Evolutionary conservation across 2,888 invertebrate genomes (phyloP).

Genomic region (Drosophila mayaguana): DNA sequence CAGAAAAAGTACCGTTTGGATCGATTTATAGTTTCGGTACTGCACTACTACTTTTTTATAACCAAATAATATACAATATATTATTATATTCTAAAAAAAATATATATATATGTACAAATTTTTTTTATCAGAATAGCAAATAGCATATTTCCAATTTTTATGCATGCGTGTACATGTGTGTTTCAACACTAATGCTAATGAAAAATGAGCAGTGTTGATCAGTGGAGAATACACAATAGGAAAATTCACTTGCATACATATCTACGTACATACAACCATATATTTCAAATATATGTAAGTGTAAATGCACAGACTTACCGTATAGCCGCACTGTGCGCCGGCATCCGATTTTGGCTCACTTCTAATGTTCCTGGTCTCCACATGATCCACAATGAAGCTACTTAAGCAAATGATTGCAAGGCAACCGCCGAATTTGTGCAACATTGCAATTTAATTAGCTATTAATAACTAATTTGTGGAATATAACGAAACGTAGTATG

Average conservation of each 20-base stretch:
- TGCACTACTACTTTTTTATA: too few species aligned
- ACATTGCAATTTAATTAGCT: constrained; percentile 45
- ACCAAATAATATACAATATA: too few species aligned
- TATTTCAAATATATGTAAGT: not conserved
- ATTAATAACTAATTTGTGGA: constrained; percentile 11
- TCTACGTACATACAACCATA: not conserved
- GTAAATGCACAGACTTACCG: constrained; percentile 58
- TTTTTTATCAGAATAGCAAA: not conserved
- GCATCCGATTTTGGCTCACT: constrained; percentile 34
- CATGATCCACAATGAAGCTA: constrained; percentile 30
- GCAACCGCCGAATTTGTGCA: constrained; percentile 24
- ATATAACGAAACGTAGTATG: not conserved
- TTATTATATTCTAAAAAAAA: too few species aligned
- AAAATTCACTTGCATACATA: not conserved
- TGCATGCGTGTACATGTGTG: not conserved
- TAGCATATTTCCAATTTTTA: too few species aligned
- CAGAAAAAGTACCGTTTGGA: too few species aligned
- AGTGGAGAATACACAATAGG: constrained; percentile 6
- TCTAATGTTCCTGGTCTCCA: constrained; percentile 50
- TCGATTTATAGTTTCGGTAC: too few species aligned
- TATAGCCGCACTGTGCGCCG: constrained; percentile 74
- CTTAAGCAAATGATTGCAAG: constrained; percentile 36
- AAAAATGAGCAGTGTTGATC: constrained; percentile 7
- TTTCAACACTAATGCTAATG: constrained; percentile 13
- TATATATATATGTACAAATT: not conserved